Conservation (phyloP, 2,797 vertebrate genomes). For the Argentina silus region DNA sequence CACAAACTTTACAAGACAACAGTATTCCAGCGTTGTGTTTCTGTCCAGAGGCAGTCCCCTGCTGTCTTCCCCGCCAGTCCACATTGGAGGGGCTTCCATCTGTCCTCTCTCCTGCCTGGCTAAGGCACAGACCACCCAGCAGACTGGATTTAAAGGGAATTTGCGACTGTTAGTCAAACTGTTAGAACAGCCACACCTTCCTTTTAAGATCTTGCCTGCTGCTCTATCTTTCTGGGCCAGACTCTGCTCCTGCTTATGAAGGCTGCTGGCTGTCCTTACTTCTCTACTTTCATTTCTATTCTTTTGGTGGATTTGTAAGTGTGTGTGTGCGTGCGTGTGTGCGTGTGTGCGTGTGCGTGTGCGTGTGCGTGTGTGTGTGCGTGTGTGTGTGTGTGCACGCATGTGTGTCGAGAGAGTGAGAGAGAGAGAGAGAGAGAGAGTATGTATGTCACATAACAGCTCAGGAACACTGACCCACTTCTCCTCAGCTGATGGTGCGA, state of each 20-base stretch:
- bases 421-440: background rate
- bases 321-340: constrained; percentile 8
- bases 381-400: constrained; percentile 15
- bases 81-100: no score
- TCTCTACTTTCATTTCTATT: constrained; percentile 21
- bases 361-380: constrained; percentile 9
- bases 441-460: no score
- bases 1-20: no score
- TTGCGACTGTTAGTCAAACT: constrained; percentile 86
- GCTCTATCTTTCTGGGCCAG: constrained; percentile 74
- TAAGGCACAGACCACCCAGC: constrained; percentile 76
- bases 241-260: constrained; percentile 29
- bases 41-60: no score
- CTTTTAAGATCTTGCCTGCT: constrained; percentile 89
- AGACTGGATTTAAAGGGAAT: constrained; percentile 89
- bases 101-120: constrained; percentile 25
- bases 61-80: no score
- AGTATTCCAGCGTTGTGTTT: no score
- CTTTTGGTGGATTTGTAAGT: constrained; percentile 1
- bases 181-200: constrained; percentile 87
- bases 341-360: constrained; percentile 11
- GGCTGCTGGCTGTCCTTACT: constrained; percentile 41
- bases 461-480: constrained; percentile 49
- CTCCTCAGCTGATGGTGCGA: constrained; percentile 10
- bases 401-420: background rate